phyloP scores from a whole-genome alignment of 2,888 invertebrate genomes.

The Eueremaeus valkanovi region DNA sequence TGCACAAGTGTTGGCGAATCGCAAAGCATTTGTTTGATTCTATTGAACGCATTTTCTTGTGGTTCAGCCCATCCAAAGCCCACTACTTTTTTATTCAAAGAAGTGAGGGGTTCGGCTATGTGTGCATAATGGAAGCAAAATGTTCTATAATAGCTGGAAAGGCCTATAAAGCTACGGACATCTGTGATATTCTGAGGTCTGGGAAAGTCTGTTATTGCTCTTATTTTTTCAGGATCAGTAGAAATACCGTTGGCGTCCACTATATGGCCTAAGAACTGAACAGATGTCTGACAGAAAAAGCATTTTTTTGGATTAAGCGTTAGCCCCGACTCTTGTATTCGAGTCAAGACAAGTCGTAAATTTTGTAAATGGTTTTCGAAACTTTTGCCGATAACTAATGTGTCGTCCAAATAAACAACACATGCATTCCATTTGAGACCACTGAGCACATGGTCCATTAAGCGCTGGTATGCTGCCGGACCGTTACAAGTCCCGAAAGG shows the following conservation, averaged over 20 bases:
- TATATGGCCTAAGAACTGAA: slow-evolving; percentile 27
- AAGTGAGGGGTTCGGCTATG: neutral
- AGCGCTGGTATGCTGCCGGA: slow-evolving; percentile 37
- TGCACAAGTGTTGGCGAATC: neutral
- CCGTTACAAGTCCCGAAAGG: slow-evolving; percentile 39
- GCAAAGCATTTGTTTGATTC: neutral
- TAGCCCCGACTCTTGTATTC: neutral
- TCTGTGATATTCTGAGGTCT: slow-evolving; percentile 31
- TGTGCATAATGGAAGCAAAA: neutral
- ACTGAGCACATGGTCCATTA: neutral
- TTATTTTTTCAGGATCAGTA: slow-evolving; percentile 34
- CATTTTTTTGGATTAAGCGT: slow-evolving; percentile 29
- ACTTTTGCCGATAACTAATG: slow-evolving; percentile 12
- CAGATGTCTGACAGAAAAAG: neutral
- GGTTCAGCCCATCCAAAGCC: neutral
- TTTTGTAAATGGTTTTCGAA: slow-evolving; percentile 30
- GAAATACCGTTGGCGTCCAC: slow-evolving; percentile 11
- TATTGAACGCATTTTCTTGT: slow-evolving; percentile 12
- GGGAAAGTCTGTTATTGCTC: slow-evolving; percentile 33
- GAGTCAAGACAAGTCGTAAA: slow-evolving; percentile 6
- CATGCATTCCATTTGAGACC: neutral
- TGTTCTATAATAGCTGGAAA: neutral
- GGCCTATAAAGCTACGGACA: neutral
- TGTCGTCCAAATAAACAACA: slow-evolving; percentile 38
- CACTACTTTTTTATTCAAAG: neutral